phyloP scores from a whole-genome alignment of 2,888 invertebrate genomes.

The Pasiphila rectangulata region DNA sequence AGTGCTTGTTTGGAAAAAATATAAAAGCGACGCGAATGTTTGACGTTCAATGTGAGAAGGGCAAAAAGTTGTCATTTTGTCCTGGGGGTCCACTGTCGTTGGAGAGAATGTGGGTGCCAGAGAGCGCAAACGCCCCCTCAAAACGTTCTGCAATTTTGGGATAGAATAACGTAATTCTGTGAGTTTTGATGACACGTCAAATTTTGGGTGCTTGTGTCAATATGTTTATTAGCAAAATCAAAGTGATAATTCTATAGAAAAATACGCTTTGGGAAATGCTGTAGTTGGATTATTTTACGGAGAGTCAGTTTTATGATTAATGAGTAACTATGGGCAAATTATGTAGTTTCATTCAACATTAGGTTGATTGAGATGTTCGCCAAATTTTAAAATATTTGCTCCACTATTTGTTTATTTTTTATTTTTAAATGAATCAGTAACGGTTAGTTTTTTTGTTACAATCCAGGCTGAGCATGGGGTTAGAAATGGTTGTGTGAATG shows the following conservation, averaged over 20 bases:
- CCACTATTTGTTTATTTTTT: too few relatives aligned
- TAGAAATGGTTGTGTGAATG: too few relatives aligned
- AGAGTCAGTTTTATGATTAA: too few relatives aligned
- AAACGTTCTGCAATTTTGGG: conserved; percentile 23
- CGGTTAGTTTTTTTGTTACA: too few relatives aligned
- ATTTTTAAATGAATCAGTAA: too few relatives aligned
- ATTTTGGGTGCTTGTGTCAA: conserved; percentile 31
- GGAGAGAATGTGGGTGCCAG: conserved; percentile 8
- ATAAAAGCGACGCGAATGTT: conserved; percentile 54
- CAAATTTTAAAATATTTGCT: too few relatives aligned
- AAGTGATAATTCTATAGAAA: background rate
- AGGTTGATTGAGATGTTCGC: too few relatives aligned
- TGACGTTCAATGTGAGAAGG: conserved; percentile 59
- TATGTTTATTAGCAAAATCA: conserved; percentile 17
- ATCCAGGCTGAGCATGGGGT: too few relatives aligned
- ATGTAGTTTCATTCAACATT: too few relatives aligned
- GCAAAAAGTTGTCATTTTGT: conserved; percentile 63
- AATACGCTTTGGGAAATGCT: too few relatives aligned
- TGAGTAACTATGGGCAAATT: too few relatives aligned
- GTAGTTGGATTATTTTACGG: too few relatives aligned
- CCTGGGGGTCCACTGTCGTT: conserved; percentile 14
- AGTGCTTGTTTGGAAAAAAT: conserved; percentile 57
- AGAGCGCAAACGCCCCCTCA: conserved; percentile 44
- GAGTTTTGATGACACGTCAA: conserved; percentile 39
- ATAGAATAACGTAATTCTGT: conserved; percentile 28